A percentile compares a stretch with the other conserved stretches of the same genome.
Evolutionary conservation across 2,113 vertebrate genomes (phyloP).

Genomic region (Centropus bengalensis): DNA sequence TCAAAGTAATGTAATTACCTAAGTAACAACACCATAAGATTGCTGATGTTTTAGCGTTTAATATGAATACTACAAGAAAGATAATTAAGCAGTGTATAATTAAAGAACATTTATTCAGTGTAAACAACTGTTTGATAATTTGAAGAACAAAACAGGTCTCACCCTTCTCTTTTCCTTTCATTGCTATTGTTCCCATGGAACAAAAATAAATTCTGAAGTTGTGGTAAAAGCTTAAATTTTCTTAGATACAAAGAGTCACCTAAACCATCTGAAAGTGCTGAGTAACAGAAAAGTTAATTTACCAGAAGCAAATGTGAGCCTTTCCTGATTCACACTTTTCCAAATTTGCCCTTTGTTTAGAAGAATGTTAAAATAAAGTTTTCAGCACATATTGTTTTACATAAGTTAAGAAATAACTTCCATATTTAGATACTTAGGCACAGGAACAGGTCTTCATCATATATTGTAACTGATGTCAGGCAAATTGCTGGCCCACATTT

Average conservation of each 20-base stretch:
- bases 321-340: not conserved
- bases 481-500: not conserved
- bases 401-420: not conserved
- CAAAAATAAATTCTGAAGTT: not conserved
- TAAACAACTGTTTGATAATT: not conserved
- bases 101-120: not conserved
- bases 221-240: not conserved
- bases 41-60: not conserved
- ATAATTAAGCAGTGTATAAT: not conserved
- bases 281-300: not conserved
- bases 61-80: not conserved
- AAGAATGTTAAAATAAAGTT: not conserved
- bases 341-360: not conserved
- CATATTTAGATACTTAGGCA: not conserved
- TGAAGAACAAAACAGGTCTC: not conserved
- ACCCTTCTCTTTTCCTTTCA: not conserved
- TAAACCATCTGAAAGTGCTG: not conserved
- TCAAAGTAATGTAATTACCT: not conserved
- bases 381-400: not conserved
- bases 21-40: not conserved
- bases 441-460: not conserved
- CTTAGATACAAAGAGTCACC: not conserved
- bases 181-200: not conserved
- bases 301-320: not conserved
- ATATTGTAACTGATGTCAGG: not conserved